A percentile compares a stretch with the other conserved stretches of the same genome.
Evolutionary conservation across 2,888 invertebrate genomes (phyloP).

Genomic region (Campopleginae sp.): DNA sequence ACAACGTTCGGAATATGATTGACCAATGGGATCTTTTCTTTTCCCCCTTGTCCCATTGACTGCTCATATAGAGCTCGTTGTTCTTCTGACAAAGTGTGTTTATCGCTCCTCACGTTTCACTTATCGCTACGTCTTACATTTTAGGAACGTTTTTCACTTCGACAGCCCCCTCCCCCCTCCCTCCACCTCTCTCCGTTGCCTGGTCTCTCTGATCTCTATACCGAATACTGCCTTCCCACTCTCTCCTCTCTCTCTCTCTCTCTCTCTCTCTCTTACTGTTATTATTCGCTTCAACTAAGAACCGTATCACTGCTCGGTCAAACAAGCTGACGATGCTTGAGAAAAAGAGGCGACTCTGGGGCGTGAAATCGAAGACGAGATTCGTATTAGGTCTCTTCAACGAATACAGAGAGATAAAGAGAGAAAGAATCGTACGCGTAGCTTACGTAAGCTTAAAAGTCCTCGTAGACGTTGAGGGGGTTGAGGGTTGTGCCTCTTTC

Average conservation of each 20-base stretch:
- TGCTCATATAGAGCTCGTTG: slow-evolving; percentile 19
- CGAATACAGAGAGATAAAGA: slow-evolving; percentile 27
- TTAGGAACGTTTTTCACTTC: neutral
- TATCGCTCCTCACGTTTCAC: slow-evolving; percentile 42
- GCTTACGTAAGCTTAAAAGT: slow-evolving; percentile 28
- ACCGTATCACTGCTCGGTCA: slow-evolving; percentile 33
- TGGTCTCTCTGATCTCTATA: neutral
- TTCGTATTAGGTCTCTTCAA: slow-evolving; percentile 43
- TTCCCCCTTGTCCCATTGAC: neutral
- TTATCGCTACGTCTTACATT: slow-evolving; percentile 3
- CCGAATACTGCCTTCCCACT: neutral
- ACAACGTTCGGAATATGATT: neutral
- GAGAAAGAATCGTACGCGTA: neutral
- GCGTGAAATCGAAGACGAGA: slow-evolving; percentile 67
- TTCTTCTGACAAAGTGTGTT: slow-evolving; percentile 43
- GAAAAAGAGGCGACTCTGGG: slow-evolving; percentile 57
- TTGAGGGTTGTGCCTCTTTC: slow-evolving; percentile 30
- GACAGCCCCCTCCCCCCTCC: neutral
- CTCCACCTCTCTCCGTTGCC: neutral
- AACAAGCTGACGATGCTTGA: slow-evolving; percentile 69
- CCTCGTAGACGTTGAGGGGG: slow-evolving; percentile 45
- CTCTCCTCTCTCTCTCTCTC: neutral
- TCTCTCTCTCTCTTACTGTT: slow-evolving; percentile 23
- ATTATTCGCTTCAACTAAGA: slow-evolving; percentile 19
- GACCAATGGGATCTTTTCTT: neutral